phyloP scores from a whole-genome alignment of 2,888 invertebrate species.

The Drosophila infuscata region DNA sequence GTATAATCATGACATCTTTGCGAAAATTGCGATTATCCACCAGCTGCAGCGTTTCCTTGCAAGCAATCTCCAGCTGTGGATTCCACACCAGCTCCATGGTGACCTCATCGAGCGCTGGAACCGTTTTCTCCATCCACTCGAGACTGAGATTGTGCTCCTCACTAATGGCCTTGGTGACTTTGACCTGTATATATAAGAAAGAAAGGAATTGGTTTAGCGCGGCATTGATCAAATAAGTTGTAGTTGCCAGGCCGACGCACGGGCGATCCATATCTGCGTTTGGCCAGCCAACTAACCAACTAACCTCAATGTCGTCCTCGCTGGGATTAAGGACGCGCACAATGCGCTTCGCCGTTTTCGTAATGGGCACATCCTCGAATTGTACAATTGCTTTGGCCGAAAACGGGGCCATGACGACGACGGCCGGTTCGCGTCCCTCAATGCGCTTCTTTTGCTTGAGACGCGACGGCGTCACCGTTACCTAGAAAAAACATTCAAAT shows the following conservation, averaged over 20 bases:
- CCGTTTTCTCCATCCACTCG: conserved; percentile 86
- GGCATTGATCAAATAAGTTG: conserved; percentile 68
- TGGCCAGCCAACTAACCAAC: conserved; percentile 21
- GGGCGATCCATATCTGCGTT: conserved; percentile 37
- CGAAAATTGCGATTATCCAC: conserved; percentile 88
- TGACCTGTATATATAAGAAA: conserved; percentile 85
- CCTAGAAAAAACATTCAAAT: conserved; percentile 58
- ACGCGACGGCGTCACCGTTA: conserved; percentile 84
- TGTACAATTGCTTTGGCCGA: conserved; percentile 88
- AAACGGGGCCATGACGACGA: conserved; percentile 88
- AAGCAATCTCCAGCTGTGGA: conserved; percentile 87
- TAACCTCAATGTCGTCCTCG: conserved; percentile 85
- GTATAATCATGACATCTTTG: conserved; percentile 88
- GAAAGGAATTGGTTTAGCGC: conserved; percentile 10
- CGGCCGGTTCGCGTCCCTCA: conserved; percentile 83
- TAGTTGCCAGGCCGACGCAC: conserved; percentile 55
- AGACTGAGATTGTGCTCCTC: conserved; percentile 87
- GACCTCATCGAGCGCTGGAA: conserved; percentile 87
- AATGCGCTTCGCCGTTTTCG: conserved; percentile 86
- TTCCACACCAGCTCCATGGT: conserved; percentile 88
- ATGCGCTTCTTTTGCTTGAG: conserved; percentile 79
- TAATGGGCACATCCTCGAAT: conserved; percentile 89
- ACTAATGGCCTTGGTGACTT: conserved; percentile 86
- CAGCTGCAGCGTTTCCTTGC: conserved; percentile 88
- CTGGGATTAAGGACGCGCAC: conserved; percentile 88